Evolutionary conservation across 2,888 invertebrate species (phyloP), one percentile per base, ranked within the genome.

Genomic region (Calameuta filiformis): DNA sequence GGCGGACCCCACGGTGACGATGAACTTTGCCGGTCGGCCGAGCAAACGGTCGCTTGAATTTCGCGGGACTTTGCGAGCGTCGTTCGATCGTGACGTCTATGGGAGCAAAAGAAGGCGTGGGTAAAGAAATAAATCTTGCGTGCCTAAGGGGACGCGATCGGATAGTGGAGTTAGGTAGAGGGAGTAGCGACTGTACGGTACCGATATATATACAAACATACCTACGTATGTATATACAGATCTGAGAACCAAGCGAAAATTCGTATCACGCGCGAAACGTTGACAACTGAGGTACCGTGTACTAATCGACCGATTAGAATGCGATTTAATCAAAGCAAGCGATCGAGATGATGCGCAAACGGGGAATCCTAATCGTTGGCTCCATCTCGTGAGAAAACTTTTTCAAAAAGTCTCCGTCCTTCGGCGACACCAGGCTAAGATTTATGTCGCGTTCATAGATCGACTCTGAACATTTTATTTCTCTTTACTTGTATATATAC

Each of bases 221-320:
- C 3, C 2, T 56, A 71, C 75, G 68, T 40, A 74, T 31, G 75
- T 77, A 75, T 75, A 75, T 75, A 77, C 71, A 75, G 40, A 68
- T 73, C 75, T 78, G 78, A 75, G 78, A 78, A 78, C 76, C 68
- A 75, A 15, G 75, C 75, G 35, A 56, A 76, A 78, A 78, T 78
- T 78, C 73, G 73, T 71, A 35, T 78, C 78, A 78, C 78, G 78
- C 75, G 15, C 78, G 68, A 71, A 76, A 77, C 77, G 75, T 77
- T 30, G 76, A 68, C 73, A 68, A 73, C 56, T 73, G 71, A 78
- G 75, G 69, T 56, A 35, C 75, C 71, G 77, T 77, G 37, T 77
- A 75, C 77, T 77, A 75, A 77, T 75, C 77, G 71, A 34, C 69
- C 69, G 37, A 77, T 77, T 77, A 77, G 31, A 75, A 31, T 23